Base-by-base conservation (phyloP, 2,797 vertebrate genomes). In the Cheirogaleus major region DNA sequence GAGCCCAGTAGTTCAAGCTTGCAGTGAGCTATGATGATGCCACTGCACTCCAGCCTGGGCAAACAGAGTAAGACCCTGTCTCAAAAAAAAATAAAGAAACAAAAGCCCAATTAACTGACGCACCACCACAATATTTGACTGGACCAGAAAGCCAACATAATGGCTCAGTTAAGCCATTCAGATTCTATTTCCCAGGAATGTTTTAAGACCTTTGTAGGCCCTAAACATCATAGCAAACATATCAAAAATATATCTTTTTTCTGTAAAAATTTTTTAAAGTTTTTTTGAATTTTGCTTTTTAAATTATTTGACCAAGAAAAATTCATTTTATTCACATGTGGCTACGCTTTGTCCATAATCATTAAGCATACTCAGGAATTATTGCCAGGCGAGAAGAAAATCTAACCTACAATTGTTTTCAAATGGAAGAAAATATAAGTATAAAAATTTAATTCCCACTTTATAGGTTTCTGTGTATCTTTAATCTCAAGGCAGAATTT, bases 141-240 rank as follows among this genome's bases (percentile, higher is more conserved):
- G 38, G 48, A 61, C 72, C 82, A 72, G 67, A 94, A 92, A 86
- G n/a, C 12, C 48, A 94, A 65, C 23, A 48, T 80, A 91, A 43
- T 91, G n/a, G n/a, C 30, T 73, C 41, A 72, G 18, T 50, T 65
- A 65, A 94, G 43, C 18, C 35, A 91, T 59, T 79, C 57, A 87
- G 50, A 61, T 67, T 89, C 23, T 95, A 57, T 76, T 88, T 88
- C 30, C 61, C 69, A 82, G 27, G 30, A 43, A 43, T 91, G 45
- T 85, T 82, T 93, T 69, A 93, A 95, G n/a, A 88, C 30, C 22
- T 78, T 92, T 14, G 27, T 92, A 96, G 72, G n/a, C 17, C 55
- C 25, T 72, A 59, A 89, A 23, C 22, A 93, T 91, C 43, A 80
- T 23, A 95, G 55, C 22, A 82, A 92, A 50, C 41, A 43, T 80